phyloP scores from a whole-genome alignment of 2,113 vertebrate species.

The Clupea harengus region DNA sequence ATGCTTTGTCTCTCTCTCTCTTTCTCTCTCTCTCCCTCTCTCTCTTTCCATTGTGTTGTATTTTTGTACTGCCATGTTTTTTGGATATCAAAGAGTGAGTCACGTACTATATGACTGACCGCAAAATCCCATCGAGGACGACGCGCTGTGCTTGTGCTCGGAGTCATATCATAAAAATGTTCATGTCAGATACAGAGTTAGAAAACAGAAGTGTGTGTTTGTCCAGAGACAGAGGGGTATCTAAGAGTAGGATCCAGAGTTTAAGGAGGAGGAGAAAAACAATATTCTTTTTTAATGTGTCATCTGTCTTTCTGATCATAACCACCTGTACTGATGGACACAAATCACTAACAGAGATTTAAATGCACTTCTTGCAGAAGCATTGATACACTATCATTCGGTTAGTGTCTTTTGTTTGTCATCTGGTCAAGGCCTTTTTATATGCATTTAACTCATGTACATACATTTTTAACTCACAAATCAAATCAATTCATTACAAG shows the following conservation, averaged over 20 bases:
- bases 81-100: slow-evolving; percentile 29
- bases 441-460: neutral
- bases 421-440: neutral
- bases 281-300: neutral
- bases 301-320: neutral
- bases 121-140: slow-evolving; percentile 27
- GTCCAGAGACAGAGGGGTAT: neutral
- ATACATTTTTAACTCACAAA: neutral
- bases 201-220: slow-evolving; percentile 10
- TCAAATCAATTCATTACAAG: neutral
- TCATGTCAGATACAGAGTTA: neutral
- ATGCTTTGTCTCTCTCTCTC: slow-evolving; percentile 29
- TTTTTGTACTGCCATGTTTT: slow-evolving; percentile 27
- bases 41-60: slow-evolving; percentile 18
- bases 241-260: neutral
- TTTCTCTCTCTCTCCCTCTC: slow-evolving; percentile 1
- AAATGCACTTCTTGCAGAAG: neutral
- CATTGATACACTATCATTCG: neutral
- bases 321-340: neutral
- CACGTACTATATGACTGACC: slow-evolving; percentile 29
- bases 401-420: neutral
- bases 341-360: neutral
- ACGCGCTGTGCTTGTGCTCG: neutral
- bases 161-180: neutral
- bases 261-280: neutral